Conservation (phyloP, 2,888 invertebrate species). For the Eurois occulta region DNA sequence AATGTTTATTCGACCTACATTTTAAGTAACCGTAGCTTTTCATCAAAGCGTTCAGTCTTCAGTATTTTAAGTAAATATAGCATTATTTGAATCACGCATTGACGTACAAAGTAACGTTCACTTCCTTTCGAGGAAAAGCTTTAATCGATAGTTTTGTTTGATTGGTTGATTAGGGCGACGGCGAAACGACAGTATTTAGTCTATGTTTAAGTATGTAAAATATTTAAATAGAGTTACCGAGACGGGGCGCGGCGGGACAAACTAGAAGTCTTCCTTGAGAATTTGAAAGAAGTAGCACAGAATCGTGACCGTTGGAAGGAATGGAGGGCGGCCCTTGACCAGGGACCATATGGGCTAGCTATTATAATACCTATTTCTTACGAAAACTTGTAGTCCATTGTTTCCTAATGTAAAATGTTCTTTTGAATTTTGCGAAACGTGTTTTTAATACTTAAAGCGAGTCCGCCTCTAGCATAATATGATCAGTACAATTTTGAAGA, state of each 20-base stretch:
- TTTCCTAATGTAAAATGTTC: not conserved
- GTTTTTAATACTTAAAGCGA: not conserved
- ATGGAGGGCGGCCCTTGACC: too few species aligned
- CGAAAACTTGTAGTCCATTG: not conserved
- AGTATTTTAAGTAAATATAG: conserved; percentile 67
- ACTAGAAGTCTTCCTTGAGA: too few species aligned
- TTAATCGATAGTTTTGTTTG: conserved; percentile 51
- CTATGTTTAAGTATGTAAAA: not conserved
- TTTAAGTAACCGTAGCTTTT: conserved; percentile 61
- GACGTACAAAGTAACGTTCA: conserved; percentile 69
- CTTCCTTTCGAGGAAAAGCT: conserved; percentile 70
- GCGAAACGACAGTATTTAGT: not conserved
- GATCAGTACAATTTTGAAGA: conserved; percentile 22
- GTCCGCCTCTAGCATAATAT: not conserved
- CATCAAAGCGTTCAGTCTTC: conserved; percentile 66
- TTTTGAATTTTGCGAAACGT: not conserved
- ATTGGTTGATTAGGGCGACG: conserved; percentile 42
- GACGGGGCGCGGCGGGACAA: too few species aligned
- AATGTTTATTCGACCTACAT: conserved; percentile 67
- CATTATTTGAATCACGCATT: conserved; percentile 70
- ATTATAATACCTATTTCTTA: not conserved
- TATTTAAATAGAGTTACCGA: not conserved
- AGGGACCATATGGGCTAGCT: too few species aligned
- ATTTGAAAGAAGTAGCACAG: too few species aligned
- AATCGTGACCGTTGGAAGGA: too few species aligned